These are phyloP conservation scores for Barypeithes pellucidus DNA, from an alignment of 2,888 invertebrate species.

Conservation along the genomic window DNA sequence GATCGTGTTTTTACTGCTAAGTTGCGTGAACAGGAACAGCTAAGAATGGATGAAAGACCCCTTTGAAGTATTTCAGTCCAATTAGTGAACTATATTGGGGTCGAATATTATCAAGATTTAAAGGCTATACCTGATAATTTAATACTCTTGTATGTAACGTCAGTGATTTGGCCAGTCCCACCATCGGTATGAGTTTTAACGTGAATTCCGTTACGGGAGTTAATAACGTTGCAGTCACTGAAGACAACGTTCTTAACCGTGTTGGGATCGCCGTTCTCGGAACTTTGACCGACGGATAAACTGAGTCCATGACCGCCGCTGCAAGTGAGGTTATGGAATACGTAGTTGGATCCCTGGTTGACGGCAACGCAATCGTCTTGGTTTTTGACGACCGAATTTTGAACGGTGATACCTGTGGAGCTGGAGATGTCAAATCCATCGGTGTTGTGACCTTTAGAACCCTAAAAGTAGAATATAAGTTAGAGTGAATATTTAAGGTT, in stretches of 20 bases:
- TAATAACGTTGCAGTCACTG: slow-evolving; percentile 43
- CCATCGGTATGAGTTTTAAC: slow-evolving; percentile 56
- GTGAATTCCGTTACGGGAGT: slow-evolving; percentile 56
- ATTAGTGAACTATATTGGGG: too few relatives aligned
- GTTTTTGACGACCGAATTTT: slow-evolving; percentile 52
- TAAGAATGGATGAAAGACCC: too few relatives aligned
- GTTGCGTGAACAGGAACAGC: too few relatives aligned
- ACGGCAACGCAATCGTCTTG: slow-evolving; percentile 57
- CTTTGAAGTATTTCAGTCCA: too few relatives aligned
- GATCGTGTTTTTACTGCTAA: too few relatives aligned
- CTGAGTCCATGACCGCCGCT: slow-evolving; percentile 57
- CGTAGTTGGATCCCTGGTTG: slow-evolving; percentile 51
- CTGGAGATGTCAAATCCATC: slow-evolving; percentile 56
- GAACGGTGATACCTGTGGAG: slow-evolving; percentile 37
- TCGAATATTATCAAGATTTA: too few relatives aligned
- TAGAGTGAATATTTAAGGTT: too few relatives aligned
- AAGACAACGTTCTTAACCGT: slow-evolving; percentile 50
- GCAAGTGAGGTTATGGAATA: slow-evolving; percentile 47
- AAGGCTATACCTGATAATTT: slow-evolving; percentile 48
- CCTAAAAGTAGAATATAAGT: too few relatives aligned
- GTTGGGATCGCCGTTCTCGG: slow-evolving; percentile 40
- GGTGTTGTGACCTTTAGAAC: slow-evolving; percentile 53
- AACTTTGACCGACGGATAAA: slow-evolving; percentile 54
- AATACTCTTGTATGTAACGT: slow-evolving; percentile 54
- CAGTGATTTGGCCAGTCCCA: slow-evolving; percentile 46